Conservation (phyloP, 2,888 invertebrate genomes). For the Lepidonotus clava region DNA sequence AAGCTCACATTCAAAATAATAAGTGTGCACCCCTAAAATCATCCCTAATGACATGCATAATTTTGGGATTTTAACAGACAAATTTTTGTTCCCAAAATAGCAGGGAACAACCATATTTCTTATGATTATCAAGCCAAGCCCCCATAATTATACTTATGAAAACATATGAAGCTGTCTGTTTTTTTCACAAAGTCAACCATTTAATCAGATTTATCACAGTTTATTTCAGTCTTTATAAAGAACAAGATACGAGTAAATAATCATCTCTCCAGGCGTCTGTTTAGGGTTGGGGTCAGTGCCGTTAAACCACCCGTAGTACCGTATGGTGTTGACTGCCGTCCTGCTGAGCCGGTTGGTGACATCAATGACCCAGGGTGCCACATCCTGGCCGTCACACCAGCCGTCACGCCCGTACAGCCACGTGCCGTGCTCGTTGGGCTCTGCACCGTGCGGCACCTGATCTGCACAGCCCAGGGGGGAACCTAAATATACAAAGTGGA, state of each 20-base stretch:
- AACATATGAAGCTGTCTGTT: too few relatives aligned
- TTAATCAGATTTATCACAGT: too few relatives aligned
- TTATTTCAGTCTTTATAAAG: constrained; percentile 61
- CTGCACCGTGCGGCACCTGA: constrained; percentile 67
- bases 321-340: constrained; percentile 60
- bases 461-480: constrained; percentile 71
- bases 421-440: constrained; percentile 74
- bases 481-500: constrained; percentile 60
- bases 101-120: too few relatives aligned
- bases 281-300: constrained; percentile 69
- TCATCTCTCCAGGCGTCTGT: constrained; percentile 69
- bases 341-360: constrained; percentile 51
- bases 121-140: too few relatives aligned
- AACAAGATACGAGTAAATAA: constrained; percentile 68
- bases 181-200: too few relatives aligned
- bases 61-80: too few relatives aligned
- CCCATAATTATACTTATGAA: too few relatives aligned
- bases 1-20: too few relatives aligned
- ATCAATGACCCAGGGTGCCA: constrained; percentile 60
- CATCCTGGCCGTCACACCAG: constrained; percentile 72
- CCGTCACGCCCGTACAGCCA: constrained; percentile 74
- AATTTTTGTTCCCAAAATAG: too few relatives aligned
- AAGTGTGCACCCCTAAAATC: too few relatives aligned
- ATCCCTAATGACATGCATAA: too few relatives aligned
- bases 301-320: constrained; percentile 69